Base-by-base conservation (phyloP, 2,797 vertebrate genomes). In the Danio jaintianensis region DNA sequence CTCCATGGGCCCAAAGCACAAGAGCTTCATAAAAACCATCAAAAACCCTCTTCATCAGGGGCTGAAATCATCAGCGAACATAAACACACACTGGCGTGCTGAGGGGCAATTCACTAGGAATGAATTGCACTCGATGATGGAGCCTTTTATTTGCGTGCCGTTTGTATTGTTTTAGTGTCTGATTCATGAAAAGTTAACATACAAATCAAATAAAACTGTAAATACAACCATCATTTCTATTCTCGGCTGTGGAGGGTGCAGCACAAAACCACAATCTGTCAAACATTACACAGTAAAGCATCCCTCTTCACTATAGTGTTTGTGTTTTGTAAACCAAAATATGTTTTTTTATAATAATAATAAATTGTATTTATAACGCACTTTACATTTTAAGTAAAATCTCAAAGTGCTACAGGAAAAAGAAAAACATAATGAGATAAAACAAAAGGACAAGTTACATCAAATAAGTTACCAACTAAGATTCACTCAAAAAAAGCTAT, bases 1-100 rank as follows among this genome's bases (percentile, higher is more conserved):
- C 82, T 86, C 78, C 18, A 73, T 75, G 69, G 77, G 71, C 68
- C 56, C 67, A 76, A 38, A 73, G 62, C 75, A 80, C 73, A 73
- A 79, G 83, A 71, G 69, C 79, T 82, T 82, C 81, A 82, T 84
- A 87, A 87, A 77, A 80, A 80, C 89, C 86, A 90, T 88, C 84
- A 90, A 89, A 91, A 85, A 61, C 81, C 82, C 80, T 79, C 81
- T 81, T 40, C 47, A 61, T 80, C 69, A 56, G 16, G 50, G 59
- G 48, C 66, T 73, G 50, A 69, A 81, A 63, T 53, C 50, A 56
- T 62, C 45, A 50, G 75, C 12, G 42, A 56, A 43, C 59, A 36
- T 53, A 45, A 56, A 58, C 45, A 45, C 15, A 40, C 38, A 63
- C 55, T 53, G n/a, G 66, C 18, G 0, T 61, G 52, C 22, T 7